Evolutionary conservation across 2,888 invertebrate genomes (phyloP).

Genomic region (Spialia ferax): DNA sequence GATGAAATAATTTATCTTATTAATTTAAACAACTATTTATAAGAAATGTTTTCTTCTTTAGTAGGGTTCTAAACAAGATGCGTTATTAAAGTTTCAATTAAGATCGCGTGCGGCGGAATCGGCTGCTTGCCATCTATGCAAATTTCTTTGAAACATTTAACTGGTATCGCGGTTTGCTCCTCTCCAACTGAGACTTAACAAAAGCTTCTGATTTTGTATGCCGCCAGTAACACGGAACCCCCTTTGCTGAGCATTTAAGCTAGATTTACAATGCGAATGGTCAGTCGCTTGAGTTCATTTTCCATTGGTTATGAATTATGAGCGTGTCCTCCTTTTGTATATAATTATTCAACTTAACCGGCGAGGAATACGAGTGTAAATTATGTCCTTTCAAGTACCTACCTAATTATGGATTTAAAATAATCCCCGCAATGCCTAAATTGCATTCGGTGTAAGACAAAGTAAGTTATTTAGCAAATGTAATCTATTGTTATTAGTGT

Average conservation of each 20-base stretch:
- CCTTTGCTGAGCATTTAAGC: slow-evolving; percentile 50
- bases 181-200: slow-evolving; percentile 67
- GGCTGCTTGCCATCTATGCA: slow-evolving; percentile 83
- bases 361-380: slow-evolving; percentile 40
- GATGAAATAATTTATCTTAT: too few relatives aligned
- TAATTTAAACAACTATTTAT: too few relatives aligned
- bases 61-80: slow-evolving; percentile 13
- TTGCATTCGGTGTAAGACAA: slow-evolving; percentile 1
- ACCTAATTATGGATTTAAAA: not conserved
- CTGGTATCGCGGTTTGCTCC: slow-evolving; percentile 71
- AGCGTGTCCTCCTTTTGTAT: slow-evolving; percentile 52
- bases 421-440: not conserved
- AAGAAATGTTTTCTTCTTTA: too few relatives aligned
- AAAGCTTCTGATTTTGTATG: slow-evolving; percentile 64
- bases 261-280: slow-evolving; percentile 49
- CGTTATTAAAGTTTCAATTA: slow-evolving; percentile 40
- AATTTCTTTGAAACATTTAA: slow-evolving; percentile 84
- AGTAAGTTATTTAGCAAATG: slow-evolving; percentile 40
- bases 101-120: slow-evolving; percentile 70
- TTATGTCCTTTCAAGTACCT: slow-evolving; percentile 15
- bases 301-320: slow-evolving; percentile 55
- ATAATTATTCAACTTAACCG: slow-evolving; percentile 48
- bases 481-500: slow-evolving; percentile 51
- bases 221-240: slow-evolving; percentile 58
- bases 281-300: slow-evolving; percentile 55